A percentile compares a stretch with the other conserved stretches of the same genome.
phyloP scores from a whole-genome alignment of 2,888 invertebrate genomes.

The Microplitis deprimator region DNA sequence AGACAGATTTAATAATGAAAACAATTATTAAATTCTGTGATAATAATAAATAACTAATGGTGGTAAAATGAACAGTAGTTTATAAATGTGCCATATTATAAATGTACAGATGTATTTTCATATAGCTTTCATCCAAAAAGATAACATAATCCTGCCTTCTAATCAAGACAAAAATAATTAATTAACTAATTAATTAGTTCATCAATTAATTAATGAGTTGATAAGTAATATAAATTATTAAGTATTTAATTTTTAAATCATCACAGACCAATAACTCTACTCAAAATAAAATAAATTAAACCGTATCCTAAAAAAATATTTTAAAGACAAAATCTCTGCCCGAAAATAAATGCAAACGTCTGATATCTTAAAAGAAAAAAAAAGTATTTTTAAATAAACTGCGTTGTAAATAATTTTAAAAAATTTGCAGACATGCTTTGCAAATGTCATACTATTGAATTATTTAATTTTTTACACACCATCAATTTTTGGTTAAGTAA shows the following conservation, averaged over 20 bases:
- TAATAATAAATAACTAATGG: slow-evolving; percentile 43
- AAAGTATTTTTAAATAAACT: no score
- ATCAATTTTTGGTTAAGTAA: no score
- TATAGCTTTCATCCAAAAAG: slow-evolving; percentile 60
- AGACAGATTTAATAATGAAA: slow-evolving; percentile 19
- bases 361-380: no score
- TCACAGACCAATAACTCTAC: background rate
- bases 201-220: slow-evolving; percentile 44
- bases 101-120: slow-evolving; percentile 63
- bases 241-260: background rate
- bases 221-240: background rate
- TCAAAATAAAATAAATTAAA: background rate
- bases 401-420: no score
- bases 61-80: slow-evolving; percentile 38
- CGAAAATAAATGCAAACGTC: no score
- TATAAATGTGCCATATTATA: slow-evolving; percentile 58
- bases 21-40: slow-evolving; percentile 39
- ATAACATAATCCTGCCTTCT: slow-evolving; percentile 68
- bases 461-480: no score
- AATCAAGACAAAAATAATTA: slow-evolving; percentile 46
- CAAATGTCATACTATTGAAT: no score
- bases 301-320: no score
- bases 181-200: slow-evolving; percentile 26
- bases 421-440: no score
- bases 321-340: no score